phyloP scores from a whole-genome alignment of 2,888 invertebrate genomes.

The Alsophila aescularia region DNA sequence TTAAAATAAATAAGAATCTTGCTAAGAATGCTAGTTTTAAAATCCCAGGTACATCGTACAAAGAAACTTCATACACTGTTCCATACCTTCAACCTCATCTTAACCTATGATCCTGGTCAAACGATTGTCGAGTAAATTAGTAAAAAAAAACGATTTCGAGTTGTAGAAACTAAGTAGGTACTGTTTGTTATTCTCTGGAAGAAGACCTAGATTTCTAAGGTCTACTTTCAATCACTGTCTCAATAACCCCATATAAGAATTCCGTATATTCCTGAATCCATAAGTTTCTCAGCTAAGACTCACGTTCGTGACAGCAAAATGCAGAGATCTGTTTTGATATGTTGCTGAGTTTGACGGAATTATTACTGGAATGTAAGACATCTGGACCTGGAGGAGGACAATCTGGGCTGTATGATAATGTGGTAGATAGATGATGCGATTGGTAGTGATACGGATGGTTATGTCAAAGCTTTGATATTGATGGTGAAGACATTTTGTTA shows the following conservation, averaged over 20 bases:
- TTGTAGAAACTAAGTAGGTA: no score
- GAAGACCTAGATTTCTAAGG: not conserved
- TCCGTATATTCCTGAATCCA: not conserved
- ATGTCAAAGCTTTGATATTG: conserved; percentile 1
- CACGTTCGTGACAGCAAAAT: conserved; percentile 25
- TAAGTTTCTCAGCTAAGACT: not conserved
- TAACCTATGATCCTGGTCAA: no score
- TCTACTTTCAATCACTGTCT: conserved; percentile 2
- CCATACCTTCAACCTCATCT: no score
- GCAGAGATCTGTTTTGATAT: conserved; percentile 37
- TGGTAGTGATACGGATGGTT: not conserved
- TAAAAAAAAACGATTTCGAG: no score
- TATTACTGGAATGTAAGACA: conserved; percentile 26
- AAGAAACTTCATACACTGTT: no score
- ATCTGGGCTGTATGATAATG: conserved; percentile 15
- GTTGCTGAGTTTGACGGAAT: conserved; percentile 33
- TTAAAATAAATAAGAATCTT: no score
- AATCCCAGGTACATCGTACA: no score
- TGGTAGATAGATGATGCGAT: not conserved
- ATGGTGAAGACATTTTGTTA: no score
- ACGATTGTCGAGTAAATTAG: no score
- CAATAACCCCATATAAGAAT: not conserved
- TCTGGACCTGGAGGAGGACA: conserved; percentile 1
- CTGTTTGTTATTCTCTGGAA: no score
- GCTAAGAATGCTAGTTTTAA: no score